Percentiles rank a stretch among this genome's conserved stretches.
Evolutionary conservation across 1,140 invertebrate species (phyloP).

Genomic region (Zaprionus davidi): DNA sequence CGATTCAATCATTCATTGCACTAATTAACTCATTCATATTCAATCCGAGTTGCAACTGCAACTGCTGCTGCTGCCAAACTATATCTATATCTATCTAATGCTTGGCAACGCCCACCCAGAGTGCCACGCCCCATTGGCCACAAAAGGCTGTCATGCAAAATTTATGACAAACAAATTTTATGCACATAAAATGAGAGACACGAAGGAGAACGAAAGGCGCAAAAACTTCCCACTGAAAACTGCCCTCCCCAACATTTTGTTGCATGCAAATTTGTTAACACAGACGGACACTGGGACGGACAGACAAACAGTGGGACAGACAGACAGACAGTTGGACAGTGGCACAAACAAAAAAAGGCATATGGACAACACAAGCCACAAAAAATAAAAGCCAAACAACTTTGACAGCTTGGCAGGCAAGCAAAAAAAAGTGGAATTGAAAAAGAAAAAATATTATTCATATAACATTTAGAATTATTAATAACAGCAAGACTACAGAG

Average conservation of each 20-base stretch:
- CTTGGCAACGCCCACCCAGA: slow-evolving; percentile 14
- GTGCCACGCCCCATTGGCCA: slow-evolving; percentile 26
- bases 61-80: slow-evolving; percentile 11
- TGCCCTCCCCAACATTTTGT: slow-evolving; percentile 42
- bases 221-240: slow-evolving; percentile 26
- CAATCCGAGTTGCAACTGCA: slow-evolving; percentile 22
- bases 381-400: slow-evolving; percentile 30
- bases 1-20: slow-evolving; percentile 47
- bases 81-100: slow-evolving; percentile 18
- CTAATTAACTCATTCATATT: slow-evolving; percentile 59
- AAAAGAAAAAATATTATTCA: slow-evolving; percentile 44
- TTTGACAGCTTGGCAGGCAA: slow-evolving; percentile 3
- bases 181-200: slow-evolving; percentile 42
- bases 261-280: slow-evolving; percentile 60
- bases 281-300: not conserved
- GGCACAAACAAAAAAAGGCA: not conserved
- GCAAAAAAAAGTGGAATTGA: slow-evolving; percentile 14
- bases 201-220: slow-evolving; percentile 9
- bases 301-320: not conserved
- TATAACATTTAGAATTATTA: slow-evolving; percentile 54
- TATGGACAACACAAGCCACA: slow-evolving; percentile 33
- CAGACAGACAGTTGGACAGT: slow-evolving; percentile 7
- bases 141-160: slow-evolving; percentile 46
- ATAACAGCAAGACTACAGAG: slow-evolving; percentile 20
- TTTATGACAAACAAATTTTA: slow-evolving; percentile 58